Conservation (phyloP, 2,797 vertebrate genomes). For the Scolopax rusticola region DNA sequence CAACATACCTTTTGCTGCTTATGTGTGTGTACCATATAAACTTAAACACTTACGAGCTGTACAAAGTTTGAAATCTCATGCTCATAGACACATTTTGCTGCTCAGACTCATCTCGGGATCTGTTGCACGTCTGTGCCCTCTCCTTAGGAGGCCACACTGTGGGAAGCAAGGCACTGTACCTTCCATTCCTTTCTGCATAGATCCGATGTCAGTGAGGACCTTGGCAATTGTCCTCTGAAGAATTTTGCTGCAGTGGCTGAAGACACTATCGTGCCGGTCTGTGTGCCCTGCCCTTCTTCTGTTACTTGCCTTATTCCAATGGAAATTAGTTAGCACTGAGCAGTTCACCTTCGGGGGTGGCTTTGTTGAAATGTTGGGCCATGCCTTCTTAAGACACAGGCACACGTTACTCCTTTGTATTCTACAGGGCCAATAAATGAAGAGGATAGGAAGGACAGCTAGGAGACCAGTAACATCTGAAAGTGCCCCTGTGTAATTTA, state of each 20-base stretch:
- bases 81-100: background rate
- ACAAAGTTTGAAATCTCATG: background rate
- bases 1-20: background rate
- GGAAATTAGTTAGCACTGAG: background rate
- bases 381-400: background rate
- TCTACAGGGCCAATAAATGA: background rate
- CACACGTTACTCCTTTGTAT: background rate
- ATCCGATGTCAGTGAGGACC: background rate
- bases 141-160: background rate
- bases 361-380: background rate
- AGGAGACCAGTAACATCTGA: background rate
- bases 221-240: background rate
- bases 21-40: background rate
- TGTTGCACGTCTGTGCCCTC: background rate
- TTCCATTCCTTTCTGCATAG: background rate
- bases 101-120: background rate
- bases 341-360: background rate
- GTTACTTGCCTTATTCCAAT: background rate
- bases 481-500: background rate
- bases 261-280: background rate
- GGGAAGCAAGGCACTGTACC: background rate
- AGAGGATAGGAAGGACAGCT: background rate
- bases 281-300: constrained; percentile 22
- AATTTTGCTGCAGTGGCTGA: constrained; percentile 38
- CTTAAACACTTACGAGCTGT: background rate